Evolutionary conservation across 2,888 invertebrate species (phyloP).

Genomic region (Protophormia terraenovae): DNA sequence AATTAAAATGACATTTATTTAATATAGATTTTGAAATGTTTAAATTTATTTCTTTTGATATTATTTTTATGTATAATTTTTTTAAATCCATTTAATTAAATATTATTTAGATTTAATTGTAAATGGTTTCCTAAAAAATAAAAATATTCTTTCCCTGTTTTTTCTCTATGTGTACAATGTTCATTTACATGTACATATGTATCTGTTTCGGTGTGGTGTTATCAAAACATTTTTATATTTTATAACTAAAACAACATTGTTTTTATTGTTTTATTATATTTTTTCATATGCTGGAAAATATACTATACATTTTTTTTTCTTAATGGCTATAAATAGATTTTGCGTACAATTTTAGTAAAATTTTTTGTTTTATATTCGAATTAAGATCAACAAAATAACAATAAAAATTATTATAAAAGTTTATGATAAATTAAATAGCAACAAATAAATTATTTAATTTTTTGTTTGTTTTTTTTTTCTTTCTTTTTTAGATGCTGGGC

Average conservation of each 20-base stretch:
- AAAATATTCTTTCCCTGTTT: too few species aligned
- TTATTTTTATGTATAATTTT: too few species aligned
- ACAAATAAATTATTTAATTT: neutral
- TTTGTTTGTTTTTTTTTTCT: conserved; percentile 62
- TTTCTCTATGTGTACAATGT: too few species aligned
- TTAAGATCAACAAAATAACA: too few species aligned
- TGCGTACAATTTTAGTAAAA: neutral
- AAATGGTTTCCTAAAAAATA: too few species aligned
- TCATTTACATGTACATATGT: neutral
- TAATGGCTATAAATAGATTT: neutral
- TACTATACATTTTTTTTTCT: neutral
- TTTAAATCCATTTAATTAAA: too few species aligned
- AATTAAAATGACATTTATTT: neutral
- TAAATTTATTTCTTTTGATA: too few species aligned
- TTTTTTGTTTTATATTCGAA: neutral
- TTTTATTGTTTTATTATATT: neutral
- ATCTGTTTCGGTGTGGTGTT: neutral
- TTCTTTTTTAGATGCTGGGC: conserved; percentile 80
- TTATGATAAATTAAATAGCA: too few species aligned
- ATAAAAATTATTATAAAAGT: too few species aligned
- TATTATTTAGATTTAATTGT: too few species aligned
- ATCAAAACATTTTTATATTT: neutral
- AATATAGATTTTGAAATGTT: too few species aligned
- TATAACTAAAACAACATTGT: neutral
- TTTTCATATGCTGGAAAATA: neutral